These are phyloP conservation scores for Echinarachnius parma DNA, from an alignment of 53 echinoderm and acorn worm genomes.

Conservation along the genomic window DNA sequence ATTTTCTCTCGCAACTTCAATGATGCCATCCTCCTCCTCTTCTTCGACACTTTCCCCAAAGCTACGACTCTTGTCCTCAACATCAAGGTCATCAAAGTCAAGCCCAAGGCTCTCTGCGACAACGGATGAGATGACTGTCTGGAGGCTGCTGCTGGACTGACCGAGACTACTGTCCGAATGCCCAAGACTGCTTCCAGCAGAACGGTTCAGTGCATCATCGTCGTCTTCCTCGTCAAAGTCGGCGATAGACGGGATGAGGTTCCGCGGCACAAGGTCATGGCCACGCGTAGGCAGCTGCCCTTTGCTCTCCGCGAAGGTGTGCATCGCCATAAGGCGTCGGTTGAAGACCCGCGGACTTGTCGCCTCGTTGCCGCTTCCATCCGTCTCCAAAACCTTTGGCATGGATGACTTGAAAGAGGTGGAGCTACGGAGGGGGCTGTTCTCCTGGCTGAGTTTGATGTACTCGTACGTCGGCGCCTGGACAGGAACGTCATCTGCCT, in stretches of 20 bases:
- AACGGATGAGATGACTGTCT: constrained; percentile 44
- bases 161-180: constrained; percentile 16
- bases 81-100: constrained; percentile 11
- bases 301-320: constrained; percentile 6
- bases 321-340: constrained; percentile 9
- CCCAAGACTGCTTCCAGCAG: constrained; percentile 29
- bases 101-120: constrained; percentile 39
- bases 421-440: not conserved
- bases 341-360: constrained; percentile 30
- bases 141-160: constrained; percentile 27
- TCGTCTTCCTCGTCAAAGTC: constrained; percentile 30
- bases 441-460: constrained; percentile 30
- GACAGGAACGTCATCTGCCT: constrained; percentile 25
- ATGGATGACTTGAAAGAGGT: constrained; percentile 19
- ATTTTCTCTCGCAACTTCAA: not conserved
- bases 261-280: constrained; percentile 18
- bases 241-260: constrained; percentile 34
- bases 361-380: not conserved
- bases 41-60: too few species aligned
- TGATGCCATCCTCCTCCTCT: not conserved
- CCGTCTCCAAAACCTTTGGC: constrained; percentile 28
- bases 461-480: constrained; percentile 40
- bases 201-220: constrained; percentile 13
- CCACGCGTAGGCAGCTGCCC: not conserved
- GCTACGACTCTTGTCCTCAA: not conserved